Evolutionary conservation across 1,140 invertebrate genomes (phyloP).

Genomic region (Cotesia typhae): DNA sequence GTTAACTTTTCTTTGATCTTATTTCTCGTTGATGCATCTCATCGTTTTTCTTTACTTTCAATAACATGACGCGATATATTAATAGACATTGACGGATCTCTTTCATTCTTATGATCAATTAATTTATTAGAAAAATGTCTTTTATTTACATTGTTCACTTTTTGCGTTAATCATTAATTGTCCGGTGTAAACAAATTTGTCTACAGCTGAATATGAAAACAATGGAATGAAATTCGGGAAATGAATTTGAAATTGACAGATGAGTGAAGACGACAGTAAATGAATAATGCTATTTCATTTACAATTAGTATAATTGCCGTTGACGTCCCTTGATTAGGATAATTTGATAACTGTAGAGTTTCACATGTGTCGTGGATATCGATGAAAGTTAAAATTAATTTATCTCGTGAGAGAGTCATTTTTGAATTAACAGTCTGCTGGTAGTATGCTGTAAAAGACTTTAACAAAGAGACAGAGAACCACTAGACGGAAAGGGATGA

Average conservation of each 20-base stretch:
- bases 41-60: neutral
- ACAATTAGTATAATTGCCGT: slow-evolving; percentile 15
- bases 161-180: too few relatives aligned
- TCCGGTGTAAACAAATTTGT: too few relatives aligned
- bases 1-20: slow-evolving; percentile 25
- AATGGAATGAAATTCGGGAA: neutral
- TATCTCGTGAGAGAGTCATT: slow-evolving; percentile 7
- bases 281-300: neutral
- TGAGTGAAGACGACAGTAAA: neutral
- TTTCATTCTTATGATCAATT: too few relatives aligned
- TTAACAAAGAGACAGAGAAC: slow-evolving; percentile 1
- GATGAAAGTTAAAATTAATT: slow-evolving; percentile 25
- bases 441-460: slow-evolving; percentile 9
- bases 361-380: slow-evolving; percentile 1
- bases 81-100: too few relatives aligned
- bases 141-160: too few relatives aligned
- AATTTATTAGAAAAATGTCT: too few relatives aligned
- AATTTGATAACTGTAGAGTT: slow-evolving; percentile 20
- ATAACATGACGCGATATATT: too few relatives aligned
- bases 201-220: too few relatives aligned
- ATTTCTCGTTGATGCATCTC: neutral
- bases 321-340: slow-evolving; percentile 23
- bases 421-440: slow-evolving; percentile 26
- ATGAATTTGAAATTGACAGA: slow-evolving; percentile 6
- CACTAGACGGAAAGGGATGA: neutral